Evolutionary conservation across 2,888 invertebrate species (phyloP), one percentile per base, ranked within the genome.

Genomic region (Deilephila elpenor): DNA sequence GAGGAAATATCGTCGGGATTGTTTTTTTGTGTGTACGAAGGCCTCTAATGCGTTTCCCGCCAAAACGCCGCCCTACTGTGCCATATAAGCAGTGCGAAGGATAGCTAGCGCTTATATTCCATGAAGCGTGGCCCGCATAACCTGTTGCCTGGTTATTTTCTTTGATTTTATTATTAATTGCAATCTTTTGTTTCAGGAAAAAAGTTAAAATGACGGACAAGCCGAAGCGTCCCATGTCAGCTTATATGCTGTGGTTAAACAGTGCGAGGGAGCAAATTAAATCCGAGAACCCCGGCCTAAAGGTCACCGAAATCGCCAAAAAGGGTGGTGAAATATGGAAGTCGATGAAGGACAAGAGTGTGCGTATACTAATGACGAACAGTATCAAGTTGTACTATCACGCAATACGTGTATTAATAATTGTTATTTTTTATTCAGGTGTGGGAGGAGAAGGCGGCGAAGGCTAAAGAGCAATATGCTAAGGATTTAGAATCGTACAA

Each of bases 271-370:
- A 98, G 83, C 94, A 96, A 80, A 98, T 99, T 79, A 99, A 99
- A 91, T 95, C 97, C 56, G 98, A 98, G 71, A 96, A 98, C 95
- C 99, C 99, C 44, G 98, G 98, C 77, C 97, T 98, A 78, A 96
- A 97, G 86, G 96, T 99, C 37, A 98, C 98, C 11, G 99, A 99
- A 86, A 96, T 99, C 76, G 97, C 98, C 61, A 99, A 98, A 93
- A 98, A 98, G 86, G 99, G 97, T 75, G 99, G 99, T 71, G 99
- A 99, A 95, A 95, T 98, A 95, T 99, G 99, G 99, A 97, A 97
- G 85, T 97, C 96, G 76, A 94, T 99, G 88, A 97, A 97, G 84
- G 98, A 98, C 86, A 98, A 98, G 95, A 96, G 97, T 76, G 97
- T 97, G 93, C 95, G 96, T 93, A 81, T 74, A 73, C 71, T 72